Evolutionary conservation across 2,797 vertebrate genomes (phyloP).

Genomic region (Hydrocynus forskahlii): DNA sequence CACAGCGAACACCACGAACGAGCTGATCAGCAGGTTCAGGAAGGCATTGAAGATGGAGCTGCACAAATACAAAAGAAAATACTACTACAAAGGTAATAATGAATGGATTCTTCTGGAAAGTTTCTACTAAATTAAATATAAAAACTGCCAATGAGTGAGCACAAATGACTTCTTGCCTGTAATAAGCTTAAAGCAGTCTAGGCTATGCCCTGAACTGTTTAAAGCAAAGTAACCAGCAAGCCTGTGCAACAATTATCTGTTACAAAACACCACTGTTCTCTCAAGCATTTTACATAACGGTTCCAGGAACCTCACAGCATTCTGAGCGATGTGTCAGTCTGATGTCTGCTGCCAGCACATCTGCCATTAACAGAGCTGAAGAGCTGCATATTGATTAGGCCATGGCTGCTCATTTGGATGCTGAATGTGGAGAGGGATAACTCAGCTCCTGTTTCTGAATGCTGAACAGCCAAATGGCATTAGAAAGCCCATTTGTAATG

Average conservation of each 20-base stretch:
- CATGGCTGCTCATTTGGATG: background rate
- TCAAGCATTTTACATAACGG: background rate
- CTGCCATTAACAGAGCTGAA: constrained; percentile 1
- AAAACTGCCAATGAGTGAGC: background rate
- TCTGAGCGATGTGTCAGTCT: background rate
- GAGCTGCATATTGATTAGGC: constrained; percentile 21
- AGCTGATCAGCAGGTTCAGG: constrained; percentile 93
- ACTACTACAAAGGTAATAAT: background rate
- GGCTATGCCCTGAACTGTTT: background rate
- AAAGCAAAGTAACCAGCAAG: background rate
- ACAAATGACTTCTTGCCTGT: background rate
- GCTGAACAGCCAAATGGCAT: background rate
- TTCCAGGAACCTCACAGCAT: background rate
- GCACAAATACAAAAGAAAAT: constrained; percentile 43
- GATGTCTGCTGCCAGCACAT: constrained; percentile 1
- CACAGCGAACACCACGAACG: constrained; percentile 88
- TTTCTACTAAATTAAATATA: background rate
- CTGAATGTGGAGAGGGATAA: background rate
- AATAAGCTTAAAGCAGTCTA: background rate
- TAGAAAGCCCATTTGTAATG: background rate
- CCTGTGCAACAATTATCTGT: background rate
- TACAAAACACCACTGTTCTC: background rate
- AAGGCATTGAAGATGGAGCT: constrained; percentile 96
- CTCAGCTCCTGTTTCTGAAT: background rate
- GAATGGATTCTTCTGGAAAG: background rate